Evolutionary conservation across 2,888 invertebrate genomes (phyloP).

Genomic region (Ganaspis brasiliensis): DNA sequence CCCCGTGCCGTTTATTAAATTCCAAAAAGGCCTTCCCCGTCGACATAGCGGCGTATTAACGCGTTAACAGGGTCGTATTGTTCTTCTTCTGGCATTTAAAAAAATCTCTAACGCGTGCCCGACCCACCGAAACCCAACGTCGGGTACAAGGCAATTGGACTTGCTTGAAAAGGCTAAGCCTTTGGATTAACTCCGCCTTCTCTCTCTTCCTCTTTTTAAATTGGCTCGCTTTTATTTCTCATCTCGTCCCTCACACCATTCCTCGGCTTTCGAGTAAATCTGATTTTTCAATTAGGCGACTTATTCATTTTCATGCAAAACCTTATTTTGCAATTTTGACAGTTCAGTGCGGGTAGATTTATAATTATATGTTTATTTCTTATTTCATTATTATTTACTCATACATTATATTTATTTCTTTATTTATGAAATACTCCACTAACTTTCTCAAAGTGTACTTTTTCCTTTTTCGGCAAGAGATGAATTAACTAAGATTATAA

Average conservation of each 20-base stretch:
- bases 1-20: conserved; percentile 64
- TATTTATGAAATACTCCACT: too few relatives aligned
- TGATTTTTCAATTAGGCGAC: conserved; percentile 35
- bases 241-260: conserved; percentile 25
- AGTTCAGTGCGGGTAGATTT: too few relatives aligned
- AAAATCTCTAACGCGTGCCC: conserved; percentile 65
- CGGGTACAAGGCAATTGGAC: conserved; percentile 33
- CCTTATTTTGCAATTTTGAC: too few relatives aligned
- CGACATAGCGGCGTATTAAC: conserved; percentile 38
- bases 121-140: conserved; percentile 52
- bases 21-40: conserved; percentile 54
- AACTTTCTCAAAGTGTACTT: too few relatives aligned
- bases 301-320: neutral
- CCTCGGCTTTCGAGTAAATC: conserved; percentile 34
- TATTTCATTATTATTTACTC: too few relatives aligned
- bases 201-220: conserved; percentile 37
- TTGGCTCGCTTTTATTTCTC: conserved; percentile 34
- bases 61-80: conserved; percentile 47
- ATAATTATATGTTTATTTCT: too few relatives aligned
- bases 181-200: conserved; percentile 32
- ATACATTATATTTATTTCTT: too few relatives aligned
- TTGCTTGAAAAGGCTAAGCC: conserved; percentile 42
- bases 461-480: too few relatives aligned
- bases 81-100: conserved; percentile 60
- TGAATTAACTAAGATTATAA: too few relatives aligned